Evolutionary conservation across 2,113 vertebrate species (phyloP), one percentile per base, ranked within the genome.

Genomic region (Cryptomyrus ogoouensis): DNA sequence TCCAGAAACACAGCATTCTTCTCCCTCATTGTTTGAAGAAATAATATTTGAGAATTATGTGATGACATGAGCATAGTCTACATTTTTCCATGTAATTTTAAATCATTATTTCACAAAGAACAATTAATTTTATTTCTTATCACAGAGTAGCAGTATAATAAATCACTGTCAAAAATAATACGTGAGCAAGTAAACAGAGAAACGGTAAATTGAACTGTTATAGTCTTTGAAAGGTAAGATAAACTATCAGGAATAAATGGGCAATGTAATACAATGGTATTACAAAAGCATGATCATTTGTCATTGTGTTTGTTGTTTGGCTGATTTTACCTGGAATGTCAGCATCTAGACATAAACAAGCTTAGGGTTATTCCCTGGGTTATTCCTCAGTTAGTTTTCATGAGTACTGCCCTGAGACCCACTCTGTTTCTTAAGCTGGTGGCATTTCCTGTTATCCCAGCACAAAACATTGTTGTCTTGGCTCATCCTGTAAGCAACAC

Each of bases 391-490:
- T 87, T 10, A 17, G 12, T 31, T 52, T 90, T 87, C 12, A 19
- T 70, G n/a, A 52, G 80, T 24, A 39, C 49, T 42, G 49, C 13
- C 53, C 50, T 58, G 77, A 13, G 5, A 39, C 35, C 86, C 83
- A 88, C 88, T 89, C 88, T 92, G 89, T 92, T 88, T 92, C 93
- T 94, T 94, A 94, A 94, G 93, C 92, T 94, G 94, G 19, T 88
- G 86, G 93, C 93, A 94, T 95, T 96, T 96, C 95, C 94, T 96
- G 95, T 95, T 95, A 93, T 95, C 93, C 94, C 90, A 91, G 93
- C 92, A 89, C 50, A 91, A 91, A 92, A 91, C 92, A 94, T 94
- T 95, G 94, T 94, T 94, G 94, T 94, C 93, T 93, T 91, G 91
- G 88, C 88, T 92, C 90, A 80, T 92, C 91, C 93, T 93, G 91